Evolutionary conservation across 2,888 invertebrate species (phyloP).

Genomic region (Idaea biselata): DNA sequence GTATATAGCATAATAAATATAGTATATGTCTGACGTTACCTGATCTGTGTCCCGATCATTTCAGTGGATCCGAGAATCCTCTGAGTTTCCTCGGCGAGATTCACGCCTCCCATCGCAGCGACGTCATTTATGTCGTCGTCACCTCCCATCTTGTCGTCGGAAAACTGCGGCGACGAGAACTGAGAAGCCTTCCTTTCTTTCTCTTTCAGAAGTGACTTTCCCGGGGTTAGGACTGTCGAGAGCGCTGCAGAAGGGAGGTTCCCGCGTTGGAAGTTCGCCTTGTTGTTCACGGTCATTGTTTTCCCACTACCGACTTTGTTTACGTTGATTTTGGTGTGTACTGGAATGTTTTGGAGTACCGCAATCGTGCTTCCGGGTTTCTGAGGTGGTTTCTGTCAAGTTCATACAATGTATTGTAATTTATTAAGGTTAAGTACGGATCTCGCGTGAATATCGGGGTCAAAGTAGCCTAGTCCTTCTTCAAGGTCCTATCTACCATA

Average conservation of each 20-base stretch:
- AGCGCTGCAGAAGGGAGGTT: conserved; percentile 50
- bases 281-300: conserved; percentile 74
- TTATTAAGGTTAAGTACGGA: too few species aligned
- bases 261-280: conserved; percentile 55
- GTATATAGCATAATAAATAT: too few species aligned
- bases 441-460: too few species aligned
- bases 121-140: conserved; percentile 99
- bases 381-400: conserved; percentile 44
- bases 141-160: conserved; percentile 83
- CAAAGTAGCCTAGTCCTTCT: too few species aligned
- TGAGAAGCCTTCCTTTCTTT: conserved; percentile 85
- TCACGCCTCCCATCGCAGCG: conserved; percentile 99
- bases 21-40: conserved; percentile 48
- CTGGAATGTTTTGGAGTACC: conserved; percentile 70
- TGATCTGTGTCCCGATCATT: conserved; percentile 92
- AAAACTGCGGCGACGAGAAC: conserved; percentile 55
- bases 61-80: conserved; percentile 95
- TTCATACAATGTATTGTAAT: background rate
- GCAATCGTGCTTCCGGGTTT: conserved; percentile 60
- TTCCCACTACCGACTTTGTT: conserved; percentile 59
- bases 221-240: conserved; percentile 65
- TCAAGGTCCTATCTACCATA: too few species aligned
- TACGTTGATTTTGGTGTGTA: conserved; percentile 64
- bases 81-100: conserved; percentile 97
- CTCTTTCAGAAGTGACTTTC: conserved; percentile 85